phyloP scores from a whole-genome alignment of 2,888 invertebrate species.

The Tetanocera ferruginea region DNA sequence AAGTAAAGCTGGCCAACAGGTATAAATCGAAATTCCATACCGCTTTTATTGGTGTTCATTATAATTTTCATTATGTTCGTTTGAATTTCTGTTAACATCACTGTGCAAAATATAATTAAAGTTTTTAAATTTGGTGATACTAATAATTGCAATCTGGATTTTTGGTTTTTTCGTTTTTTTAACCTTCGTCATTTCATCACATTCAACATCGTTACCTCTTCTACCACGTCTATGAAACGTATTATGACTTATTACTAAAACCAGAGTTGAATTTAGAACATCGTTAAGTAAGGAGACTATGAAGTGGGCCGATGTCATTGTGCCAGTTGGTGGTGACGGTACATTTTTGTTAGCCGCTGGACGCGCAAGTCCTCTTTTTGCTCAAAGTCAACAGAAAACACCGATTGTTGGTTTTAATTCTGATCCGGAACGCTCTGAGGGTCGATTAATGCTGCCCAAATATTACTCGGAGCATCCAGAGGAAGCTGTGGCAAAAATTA shows the following conservation, averaged over 20 bases:
- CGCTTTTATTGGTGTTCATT: too few species aligned
- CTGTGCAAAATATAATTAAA: too few species aligned
- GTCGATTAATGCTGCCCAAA: conserved; percentile 90
- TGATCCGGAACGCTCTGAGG: conserved; percentile 93
- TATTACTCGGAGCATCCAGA: conserved; percentile 85
- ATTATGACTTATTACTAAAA: conserved; percentile 57
- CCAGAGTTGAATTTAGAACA: conserved; percentile 70
- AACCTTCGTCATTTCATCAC: background rate
- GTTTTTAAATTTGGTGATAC: too few species aligned
- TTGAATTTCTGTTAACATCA: too few species aligned
- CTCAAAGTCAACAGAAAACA: conserved; percentile 73
- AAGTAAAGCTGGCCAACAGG: conserved; percentile 85
- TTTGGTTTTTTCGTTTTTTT: background rate
- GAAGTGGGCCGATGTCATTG: conserved; percentile 91
- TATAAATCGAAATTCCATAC: conserved; percentile 59
- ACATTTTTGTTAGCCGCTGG: conserved; percentile 94
- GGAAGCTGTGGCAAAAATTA: conserved; percentile 82
- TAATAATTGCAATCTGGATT: background rate
- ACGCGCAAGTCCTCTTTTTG: conserved; percentile 68
- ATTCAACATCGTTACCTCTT: background rate
- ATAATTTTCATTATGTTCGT: too few species aligned
- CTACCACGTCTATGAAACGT: background rate
- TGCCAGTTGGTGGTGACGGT: conserved; percentile 96
- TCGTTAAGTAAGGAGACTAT: conserved; percentile 75
- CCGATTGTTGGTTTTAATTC: conserved; percentile 99